Evolutionary conservation across 2,797 vertebrate genomes (phyloP).

Genomic region (Paratrypauchen microcephalus): DNA sequence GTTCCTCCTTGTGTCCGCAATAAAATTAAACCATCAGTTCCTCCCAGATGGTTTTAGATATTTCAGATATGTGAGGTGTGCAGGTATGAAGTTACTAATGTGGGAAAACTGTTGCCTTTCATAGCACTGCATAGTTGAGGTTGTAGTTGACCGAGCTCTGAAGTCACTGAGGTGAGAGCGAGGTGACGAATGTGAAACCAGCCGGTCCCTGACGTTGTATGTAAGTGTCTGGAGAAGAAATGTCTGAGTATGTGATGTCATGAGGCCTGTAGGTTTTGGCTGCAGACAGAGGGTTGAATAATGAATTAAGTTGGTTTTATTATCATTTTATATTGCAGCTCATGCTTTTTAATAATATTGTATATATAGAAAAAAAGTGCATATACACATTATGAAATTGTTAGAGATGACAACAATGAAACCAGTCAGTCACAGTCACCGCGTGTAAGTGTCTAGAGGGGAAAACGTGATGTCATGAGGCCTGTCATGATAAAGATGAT

Average conservation of each 20-base stretch:
- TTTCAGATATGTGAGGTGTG: constrained; percentile 30
- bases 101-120: constrained; percentile 14
- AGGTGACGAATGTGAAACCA: constrained; percentile 8
- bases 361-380: too few species aligned
- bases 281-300: too few species aligned
- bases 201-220: background rate
- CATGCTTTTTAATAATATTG: too few species aligned
- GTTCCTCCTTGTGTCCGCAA: background rate
- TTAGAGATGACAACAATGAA: too few species aligned
- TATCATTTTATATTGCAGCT: too few species aligned
- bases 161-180: background rate
- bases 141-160: background rate
- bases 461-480: background rate
- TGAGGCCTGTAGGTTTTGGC: background rate
- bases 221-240: background rate
- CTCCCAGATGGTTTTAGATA: background rate
- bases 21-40: background rate
- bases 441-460: background rate
- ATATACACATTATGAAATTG: too few species aligned
- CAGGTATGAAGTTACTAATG: constrained; percentile 47
- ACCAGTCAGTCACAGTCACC: background rate
- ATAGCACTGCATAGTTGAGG: constrained; percentile 12
- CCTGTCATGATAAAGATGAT: too few species aligned
- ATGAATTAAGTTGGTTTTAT: too few species aligned
- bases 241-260: background rate